Percentiles rank a stretch among this genome's conserved stretches.
Conservation (phyloP, 1,140 invertebrate genomes). For the Thaumatotibia leucotreta region DNA sequence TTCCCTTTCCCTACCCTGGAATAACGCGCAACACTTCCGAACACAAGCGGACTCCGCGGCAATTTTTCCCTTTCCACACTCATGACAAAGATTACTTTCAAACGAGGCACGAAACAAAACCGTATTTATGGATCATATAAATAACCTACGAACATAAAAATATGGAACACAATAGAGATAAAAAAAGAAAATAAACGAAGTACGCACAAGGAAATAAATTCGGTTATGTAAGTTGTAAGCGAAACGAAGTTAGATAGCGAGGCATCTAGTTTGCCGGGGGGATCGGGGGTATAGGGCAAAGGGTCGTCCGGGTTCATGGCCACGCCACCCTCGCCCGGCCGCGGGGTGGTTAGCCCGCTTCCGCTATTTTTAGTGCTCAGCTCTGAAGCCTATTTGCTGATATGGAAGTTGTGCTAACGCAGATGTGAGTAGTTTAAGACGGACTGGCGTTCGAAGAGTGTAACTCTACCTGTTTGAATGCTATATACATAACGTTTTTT, state of each 20-base stretch:
- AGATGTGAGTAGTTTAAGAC: not conserved
- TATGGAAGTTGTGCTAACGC: not conserved
- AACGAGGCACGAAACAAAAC: not conserved
- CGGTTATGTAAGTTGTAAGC: not conserved
- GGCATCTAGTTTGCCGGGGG: not conserved
- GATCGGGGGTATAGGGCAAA: constrained; percentile 21
- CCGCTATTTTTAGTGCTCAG: constrained; percentile 35
- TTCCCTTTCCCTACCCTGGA: not conserved
- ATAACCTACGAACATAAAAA: not conserved
- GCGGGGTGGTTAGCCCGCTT: constrained; percentile 13
- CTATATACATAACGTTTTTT: no score
- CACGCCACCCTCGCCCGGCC: constrained; percentile 26
- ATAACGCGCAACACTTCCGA: not conserved
- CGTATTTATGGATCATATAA: not conserved
- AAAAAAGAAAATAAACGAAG: not conserved
- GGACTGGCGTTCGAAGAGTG: no score
- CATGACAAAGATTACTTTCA: not conserved
- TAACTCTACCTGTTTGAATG: no score
- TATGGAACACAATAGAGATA: not conserved
- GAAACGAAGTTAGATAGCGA: not conserved
- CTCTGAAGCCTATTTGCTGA: not conserved
- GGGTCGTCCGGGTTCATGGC: constrained; percentile 67
- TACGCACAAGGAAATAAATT: not conserved
- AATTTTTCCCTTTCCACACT: not conserved
- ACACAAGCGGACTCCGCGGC: not conserved